Conservation (phyloP, 2,113 vertebrate species). For the Anguilla rostrata region DNA sequence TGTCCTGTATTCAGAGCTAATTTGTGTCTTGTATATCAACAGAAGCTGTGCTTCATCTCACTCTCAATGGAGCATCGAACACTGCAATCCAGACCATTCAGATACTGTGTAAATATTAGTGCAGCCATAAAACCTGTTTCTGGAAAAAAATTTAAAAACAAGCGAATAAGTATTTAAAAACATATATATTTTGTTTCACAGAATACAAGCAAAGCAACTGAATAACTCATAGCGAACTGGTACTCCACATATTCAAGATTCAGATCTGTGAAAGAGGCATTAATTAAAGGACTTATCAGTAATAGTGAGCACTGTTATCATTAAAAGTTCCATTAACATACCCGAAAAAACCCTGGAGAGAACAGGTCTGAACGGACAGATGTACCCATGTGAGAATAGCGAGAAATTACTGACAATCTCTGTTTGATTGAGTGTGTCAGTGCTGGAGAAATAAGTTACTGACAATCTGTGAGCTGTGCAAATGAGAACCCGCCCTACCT, state of each 20-base stretch:
- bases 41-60: neutral
- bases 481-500: neutral
- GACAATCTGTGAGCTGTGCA: constrained; percentile 9
- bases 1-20: neutral
- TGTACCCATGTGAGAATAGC: neutral
- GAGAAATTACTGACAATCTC: neutral
- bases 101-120: neutral
- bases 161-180: neutral
- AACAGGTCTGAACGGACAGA: neutral
- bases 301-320: neutral
- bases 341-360: neutral
- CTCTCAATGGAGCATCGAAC: neutral
- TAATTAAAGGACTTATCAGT: neutral
- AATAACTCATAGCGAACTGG: neutral
- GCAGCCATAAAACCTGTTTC: neutral
- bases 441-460: neutral
- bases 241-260: neutral
- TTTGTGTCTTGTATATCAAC: neutral
- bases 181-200: neutral
- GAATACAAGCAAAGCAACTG: neutral
- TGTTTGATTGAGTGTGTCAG: neutral
- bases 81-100: neutral
- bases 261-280: neutral
- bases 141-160: neutral
- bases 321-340: neutral